Base-by-base conservation (phyloP, 2,113 vertebrate species). In the Cinclus cinclus region DNA sequence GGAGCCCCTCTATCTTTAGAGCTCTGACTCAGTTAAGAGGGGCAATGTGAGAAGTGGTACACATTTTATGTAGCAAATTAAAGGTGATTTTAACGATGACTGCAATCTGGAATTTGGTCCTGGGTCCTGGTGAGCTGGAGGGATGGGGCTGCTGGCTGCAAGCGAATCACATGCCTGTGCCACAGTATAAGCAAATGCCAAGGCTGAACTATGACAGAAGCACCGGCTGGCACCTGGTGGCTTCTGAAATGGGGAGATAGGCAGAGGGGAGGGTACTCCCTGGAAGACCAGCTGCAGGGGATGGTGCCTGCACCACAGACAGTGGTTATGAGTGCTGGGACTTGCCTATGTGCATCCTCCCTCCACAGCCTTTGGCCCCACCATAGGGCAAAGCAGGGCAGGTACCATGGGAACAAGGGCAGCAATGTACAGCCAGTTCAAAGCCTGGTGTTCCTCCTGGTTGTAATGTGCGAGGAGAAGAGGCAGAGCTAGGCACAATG, bases 401-500 rank as follows among this genome's bases (percentile, higher is more conserved):
- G 7, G 30, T 31, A 49, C 19, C 0, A 1, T 0, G 3, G 44
- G 42, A 65, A 17, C 2, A 0, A 37, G 42, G 12, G 12, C 47
- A 74, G n/a, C 2, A 9, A 46, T 62, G 62, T 49, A 58, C 9
- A 49, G 31, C 41, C 63, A 59, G 30, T 9, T 27, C 15, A 28
- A 56, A 74, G n/a, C 24, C 0, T 1, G 15, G 12, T 75, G 39
- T 11, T 71, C 35, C 44, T 83, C 14, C 25, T 8, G 4, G 20
- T 44, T 33, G 15, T 4, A 3, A 50, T 5, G 9, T 24, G 19
- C 23, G 37, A 83, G 69, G 22, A 89, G 42, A 58, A 69, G 35
- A 31, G 15, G 24, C 28, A 83, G 30, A 41, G 22, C 6, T 0
- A 1, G 19, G n/a, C 31, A 79, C 4, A 2, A 21, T 17, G 86